Percentiles rank a stretch among this genome's conserved stretches.
Conservation (phyloP, 2,797 vertebrate species). For the Rhynchotus rufescens region DNA sequence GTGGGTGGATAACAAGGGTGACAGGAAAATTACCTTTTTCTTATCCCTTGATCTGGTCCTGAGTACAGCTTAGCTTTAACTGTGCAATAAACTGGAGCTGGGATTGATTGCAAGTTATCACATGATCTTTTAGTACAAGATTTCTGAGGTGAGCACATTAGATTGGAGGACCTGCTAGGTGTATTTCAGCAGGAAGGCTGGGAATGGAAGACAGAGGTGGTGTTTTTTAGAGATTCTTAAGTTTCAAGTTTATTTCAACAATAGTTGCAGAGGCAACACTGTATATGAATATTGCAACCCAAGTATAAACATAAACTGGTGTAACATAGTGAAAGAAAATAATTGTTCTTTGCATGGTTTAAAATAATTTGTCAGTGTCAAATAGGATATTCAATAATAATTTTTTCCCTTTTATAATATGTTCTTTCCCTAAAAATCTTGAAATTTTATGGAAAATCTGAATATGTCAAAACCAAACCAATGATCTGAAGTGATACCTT, state of each 20-base stretch:
- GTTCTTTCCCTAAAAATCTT: background rate
- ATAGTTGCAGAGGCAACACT: background rate
- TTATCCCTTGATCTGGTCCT: slow-evolving; percentile 17
- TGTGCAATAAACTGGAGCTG: background rate
- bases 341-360: background rate
- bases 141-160: background rate
- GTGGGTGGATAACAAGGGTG: slow-evolving; percentile 16
- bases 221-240: background rate
- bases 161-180: background rate
- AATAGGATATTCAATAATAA: background rate
- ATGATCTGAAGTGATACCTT: background rate
- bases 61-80: slow-evolving; percentile 5
- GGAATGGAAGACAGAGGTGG: background rate
- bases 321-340: background rate
- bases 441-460: background rate
- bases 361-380: background rate
- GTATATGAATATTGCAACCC: background rate
- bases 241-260: background rate
- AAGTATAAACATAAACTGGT: background rate
- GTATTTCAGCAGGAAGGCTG: background rate
- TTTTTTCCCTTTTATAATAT: background rate
- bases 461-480: background rate
- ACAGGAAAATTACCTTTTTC: slow-evolving; percentile 53
- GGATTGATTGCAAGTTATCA: slow-evolving; percentile 45
- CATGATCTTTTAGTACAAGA: background rate